Evolutionary conservation across 2,113 vertebrate genomes (phyloP).

Genomic region (Morone saxatilis): DNA sequence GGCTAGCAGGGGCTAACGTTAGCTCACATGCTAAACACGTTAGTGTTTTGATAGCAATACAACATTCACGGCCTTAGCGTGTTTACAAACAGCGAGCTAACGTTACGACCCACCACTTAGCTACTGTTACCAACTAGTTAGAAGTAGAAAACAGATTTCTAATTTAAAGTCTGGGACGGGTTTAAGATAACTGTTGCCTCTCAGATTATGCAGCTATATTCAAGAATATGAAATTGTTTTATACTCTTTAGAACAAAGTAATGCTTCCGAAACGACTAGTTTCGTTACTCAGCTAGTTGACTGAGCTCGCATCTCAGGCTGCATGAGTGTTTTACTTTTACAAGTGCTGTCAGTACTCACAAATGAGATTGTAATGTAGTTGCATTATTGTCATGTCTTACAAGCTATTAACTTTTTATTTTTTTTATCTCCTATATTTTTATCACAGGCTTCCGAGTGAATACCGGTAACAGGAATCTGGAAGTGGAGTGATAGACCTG

Average conservation of each 20-base stretch:
- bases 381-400: background rate
- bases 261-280: background rate
- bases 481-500: conserved; percentile 30
- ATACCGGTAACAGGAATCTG: conserved; percentile 13
- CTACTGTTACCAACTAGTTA: background rate
- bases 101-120: background rate
- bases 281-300: background rate
- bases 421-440: conserved; percentile 30
- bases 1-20: conserved; percentile 58
- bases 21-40: conserved; percentile 40
- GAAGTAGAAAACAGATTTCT: background rate
- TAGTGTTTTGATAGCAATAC: conserved; percentile 28
- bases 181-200: background rate
- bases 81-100: conserved; percentile 72
- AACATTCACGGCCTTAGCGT: conserved; percentile 29
- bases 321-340: background rate
- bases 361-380: background rate
- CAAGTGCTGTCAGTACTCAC: background rate
- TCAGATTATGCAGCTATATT: background rate
- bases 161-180: background rate
- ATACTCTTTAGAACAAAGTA: background rate
- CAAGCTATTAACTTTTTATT: background rate
- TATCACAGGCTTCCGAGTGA: conserved; percentile 63
- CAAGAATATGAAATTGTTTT: background rate
- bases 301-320: background rate